A percentile compares a stretch with the other conserved stretches of the same genome.
Evolutionary conservation across 2,797 vertebrate species (phyloP).

Genomic region (Darevskia mixta): DNA sequence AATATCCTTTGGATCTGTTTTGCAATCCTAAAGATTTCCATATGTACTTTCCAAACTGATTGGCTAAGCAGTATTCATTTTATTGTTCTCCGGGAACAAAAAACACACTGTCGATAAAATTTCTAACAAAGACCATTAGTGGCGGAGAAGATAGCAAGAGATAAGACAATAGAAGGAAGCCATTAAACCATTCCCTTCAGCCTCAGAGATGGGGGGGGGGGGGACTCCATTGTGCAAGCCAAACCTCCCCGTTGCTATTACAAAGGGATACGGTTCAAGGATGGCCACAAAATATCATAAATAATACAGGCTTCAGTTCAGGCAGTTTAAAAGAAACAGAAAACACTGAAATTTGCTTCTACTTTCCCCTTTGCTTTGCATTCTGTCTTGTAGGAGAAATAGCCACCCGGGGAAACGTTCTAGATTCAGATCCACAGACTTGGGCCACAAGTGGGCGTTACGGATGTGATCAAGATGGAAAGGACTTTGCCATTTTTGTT

Average conservation of each 20-base stretch:
- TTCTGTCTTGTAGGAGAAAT: not conserved
- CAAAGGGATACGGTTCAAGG: conserved; percentile 44
- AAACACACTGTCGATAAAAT: conserved; percentile 45
- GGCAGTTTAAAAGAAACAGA: not conserved
- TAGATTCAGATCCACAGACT: not conserved
- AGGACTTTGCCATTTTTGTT: not conserved
- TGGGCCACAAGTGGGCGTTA: not conserved
- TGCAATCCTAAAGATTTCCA: conserved; percentile 67
- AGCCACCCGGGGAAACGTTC: not conserved
- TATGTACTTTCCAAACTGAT: conserved; percentile 63
- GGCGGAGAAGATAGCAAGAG: conserved; percentile 69
- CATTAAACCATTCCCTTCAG: conserved; percentile 65
- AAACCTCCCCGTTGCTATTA: conserved; percentile 41
- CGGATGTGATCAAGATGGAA: not conserved
- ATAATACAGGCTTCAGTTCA: conserved; percentile 8
- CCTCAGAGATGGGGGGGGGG: conserved; percentile 42
- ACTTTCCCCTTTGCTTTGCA: conserved; percentile 15
- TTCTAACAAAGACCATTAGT: conserved; percentile 62
- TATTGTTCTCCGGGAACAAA: conserved; percentile 66
- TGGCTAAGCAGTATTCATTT: conserved; percentile 61
- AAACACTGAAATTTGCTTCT: not conserved
- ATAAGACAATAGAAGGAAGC: conserved; percentile 76
- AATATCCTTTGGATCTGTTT: conserved; percentile 59
- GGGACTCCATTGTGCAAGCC: conserved; percentile 26
- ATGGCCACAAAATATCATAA: conserved; percentile 25